Percentiles rank a stretch among this genome's conserved stretches.
Conservation (phyloP, 2,888 invertebrate genomes). For the Cheilosia grossa region DNA sequence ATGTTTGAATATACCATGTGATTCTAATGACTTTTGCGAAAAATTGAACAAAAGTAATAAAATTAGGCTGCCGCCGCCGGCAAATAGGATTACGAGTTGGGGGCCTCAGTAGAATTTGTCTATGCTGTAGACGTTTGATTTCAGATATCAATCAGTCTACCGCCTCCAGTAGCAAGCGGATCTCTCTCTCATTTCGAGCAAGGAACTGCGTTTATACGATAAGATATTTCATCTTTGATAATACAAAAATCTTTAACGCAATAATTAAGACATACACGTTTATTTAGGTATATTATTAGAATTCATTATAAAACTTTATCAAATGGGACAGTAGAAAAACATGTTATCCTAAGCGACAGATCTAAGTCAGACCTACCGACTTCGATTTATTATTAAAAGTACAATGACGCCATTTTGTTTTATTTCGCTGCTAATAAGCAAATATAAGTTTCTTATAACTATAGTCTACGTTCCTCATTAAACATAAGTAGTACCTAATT, state of each 20-base stretch:
- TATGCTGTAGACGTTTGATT: no score
- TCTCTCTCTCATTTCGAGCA: background rate
- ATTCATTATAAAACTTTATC: constrained; percentile 47
- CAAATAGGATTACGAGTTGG: no score
- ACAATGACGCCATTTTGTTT: constrained; percentile 20
- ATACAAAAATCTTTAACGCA: background rate
- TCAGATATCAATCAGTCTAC: no score
- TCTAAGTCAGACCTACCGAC: background rate
- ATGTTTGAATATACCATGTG: no score
- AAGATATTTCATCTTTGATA: background rate
- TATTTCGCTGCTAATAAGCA: background rate
- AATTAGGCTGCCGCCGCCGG: no score
- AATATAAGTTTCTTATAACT: constrained; percentile 25
- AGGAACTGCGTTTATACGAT: no score
- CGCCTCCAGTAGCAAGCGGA: no score
- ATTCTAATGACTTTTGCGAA: no score
- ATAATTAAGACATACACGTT: constrained; percentile 37
- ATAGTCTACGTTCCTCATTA: constrained; percentile 10
- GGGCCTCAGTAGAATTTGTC: no score
- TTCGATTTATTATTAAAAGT: constrained; percentile 18
- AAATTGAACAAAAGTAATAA: no score
- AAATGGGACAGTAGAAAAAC: constrained; percentile 30
- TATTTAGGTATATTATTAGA: constrained; percentile 20
- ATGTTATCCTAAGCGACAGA: background rate
- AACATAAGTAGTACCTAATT: background rate